Percentiles rank a stretch among this genome's conserved stretches.
Evolutionary conservation across 2,797 vertebrate genomes (phyloP).

Genomic region (Anolis apletophallus): DNA sequence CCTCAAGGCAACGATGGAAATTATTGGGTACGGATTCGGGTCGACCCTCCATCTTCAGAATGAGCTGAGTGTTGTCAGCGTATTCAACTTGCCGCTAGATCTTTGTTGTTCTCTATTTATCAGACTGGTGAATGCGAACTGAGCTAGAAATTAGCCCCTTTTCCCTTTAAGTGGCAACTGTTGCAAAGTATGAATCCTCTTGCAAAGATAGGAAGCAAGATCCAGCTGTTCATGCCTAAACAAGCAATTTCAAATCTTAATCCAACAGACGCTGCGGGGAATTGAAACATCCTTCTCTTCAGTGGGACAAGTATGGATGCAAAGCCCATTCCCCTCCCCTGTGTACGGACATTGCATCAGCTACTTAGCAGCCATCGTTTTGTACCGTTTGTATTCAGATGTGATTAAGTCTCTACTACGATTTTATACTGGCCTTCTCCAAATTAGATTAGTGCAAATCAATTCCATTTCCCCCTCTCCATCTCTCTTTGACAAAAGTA

Average conservation of each 20-base stretch:
- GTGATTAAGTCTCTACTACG: constrained; percentile 62
- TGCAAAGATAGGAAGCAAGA: constrained; percentile 26
- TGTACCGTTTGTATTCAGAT: constrained; percentile 68
- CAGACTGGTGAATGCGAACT: background rate
- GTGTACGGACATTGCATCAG: constrained; percentile 55
- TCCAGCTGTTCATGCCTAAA: constrained; percentile 49
- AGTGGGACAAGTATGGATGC: constrained; percentile 6
- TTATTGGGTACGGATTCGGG: too few relatives aligned
- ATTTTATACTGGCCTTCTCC: constrained; percentile 53
- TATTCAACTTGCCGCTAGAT: background rate
- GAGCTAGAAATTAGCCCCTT: constrained; percentile 1
- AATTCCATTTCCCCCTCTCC: constrained; percentile 8
- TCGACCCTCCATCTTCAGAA: too few relatives aligned
- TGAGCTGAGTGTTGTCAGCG: too few relatives aligned
- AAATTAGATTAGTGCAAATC: constrained; percentile 59
- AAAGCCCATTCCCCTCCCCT: constrained; percentile 7
- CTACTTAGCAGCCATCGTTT: constrained; percentile 64
- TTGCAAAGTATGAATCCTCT: constrained; percentile 24
- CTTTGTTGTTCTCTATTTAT: background rate
- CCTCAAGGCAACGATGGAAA: too few relatives aligned
- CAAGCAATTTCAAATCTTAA: constrained; percentile 68
- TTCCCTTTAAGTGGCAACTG: constrained; percentile 47
- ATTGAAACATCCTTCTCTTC: constrained; percentile 38
- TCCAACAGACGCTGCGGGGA: constrained; percentile 36
- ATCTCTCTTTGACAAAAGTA: constrained; percentile 46